Percentiles rank a stretch among this genome's conserved stretches.
These are phyloP conservation scores for Anabas testudineus DNA, from an alignment of 2,797 vertebrate species.

Conservation along the genomic window DNA sequence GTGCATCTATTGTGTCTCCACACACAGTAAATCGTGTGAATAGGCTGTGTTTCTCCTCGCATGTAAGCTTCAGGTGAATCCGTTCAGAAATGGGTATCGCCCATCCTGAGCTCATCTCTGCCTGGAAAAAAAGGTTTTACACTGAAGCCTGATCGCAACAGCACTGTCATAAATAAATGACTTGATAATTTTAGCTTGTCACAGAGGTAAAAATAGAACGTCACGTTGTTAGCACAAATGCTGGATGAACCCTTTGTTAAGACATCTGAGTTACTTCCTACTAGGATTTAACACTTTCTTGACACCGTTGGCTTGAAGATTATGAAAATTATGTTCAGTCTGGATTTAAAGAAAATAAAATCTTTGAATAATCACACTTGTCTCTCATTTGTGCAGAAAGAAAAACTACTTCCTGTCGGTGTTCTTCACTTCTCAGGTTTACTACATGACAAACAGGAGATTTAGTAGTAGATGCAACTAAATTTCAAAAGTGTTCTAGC, in stretches of 20 bases:
- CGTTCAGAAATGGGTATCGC: constrained; percentile 49
- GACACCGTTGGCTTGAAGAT: neutral
- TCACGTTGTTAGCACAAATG: constrained; percentile 41
- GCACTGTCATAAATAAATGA: constrained; percentile 69
- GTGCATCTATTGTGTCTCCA: constrained; percentile 18
- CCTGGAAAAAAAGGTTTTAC: constrained; percentile 52
- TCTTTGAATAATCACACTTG: neutral
- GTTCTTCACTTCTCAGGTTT: neutral
- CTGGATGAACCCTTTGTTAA: constrained; percentile 49
- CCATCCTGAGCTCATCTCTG: constrained; percentile 50
- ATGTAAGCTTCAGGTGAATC: constrained; percentile 30
- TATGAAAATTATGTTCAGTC: neutral
- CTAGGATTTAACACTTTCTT: constrained; percentile 16
- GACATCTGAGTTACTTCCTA: constrained; percentile 46
- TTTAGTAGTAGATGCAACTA: constrained; percentile 5
- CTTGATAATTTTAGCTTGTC: constrained; percentile 68
- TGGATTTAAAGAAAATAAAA: constrained; percentile 12
- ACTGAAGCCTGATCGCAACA: constrained; percentile 55
- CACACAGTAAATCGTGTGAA: constrained; percentile 35
- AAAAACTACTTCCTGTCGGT: constrained; percentile 20
- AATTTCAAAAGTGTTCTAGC: constrained; percentile 13
- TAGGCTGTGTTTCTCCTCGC: constrained; percentile 31
- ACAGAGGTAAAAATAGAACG: constrained; percentile 65
- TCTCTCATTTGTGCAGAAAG: constrained; percentile 10
- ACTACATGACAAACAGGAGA: neutral